phyloP scores from a whole-genome alignment of 2,113 vertebrate species.

The Nibea coibor region DNA sequence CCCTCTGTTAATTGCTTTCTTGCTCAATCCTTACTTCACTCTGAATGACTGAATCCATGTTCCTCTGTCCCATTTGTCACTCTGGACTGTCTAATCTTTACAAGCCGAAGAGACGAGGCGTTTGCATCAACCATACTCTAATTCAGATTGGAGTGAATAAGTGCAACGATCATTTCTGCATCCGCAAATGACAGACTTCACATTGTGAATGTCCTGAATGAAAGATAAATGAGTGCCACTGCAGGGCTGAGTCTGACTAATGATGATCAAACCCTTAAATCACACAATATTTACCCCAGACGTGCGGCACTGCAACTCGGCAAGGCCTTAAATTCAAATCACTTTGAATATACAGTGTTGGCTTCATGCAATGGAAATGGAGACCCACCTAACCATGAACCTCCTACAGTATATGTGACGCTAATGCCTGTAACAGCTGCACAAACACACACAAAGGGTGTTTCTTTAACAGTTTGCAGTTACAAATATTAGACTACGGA shows the following conservation, averaged over 20 bases:
- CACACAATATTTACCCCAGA: background rate
- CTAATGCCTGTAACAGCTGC: background rate
- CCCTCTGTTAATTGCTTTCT: constrained; percentile 11
- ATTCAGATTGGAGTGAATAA: background rate
- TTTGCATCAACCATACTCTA: background rate
- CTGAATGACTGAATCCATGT: background rate
- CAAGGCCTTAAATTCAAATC: background rate
- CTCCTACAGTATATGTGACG: no score
- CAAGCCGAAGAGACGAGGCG: background rate
- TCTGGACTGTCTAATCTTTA: constrained; percentile 31
- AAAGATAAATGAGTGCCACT: background rate
- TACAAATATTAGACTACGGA: background rate
- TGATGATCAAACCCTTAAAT: background rate
- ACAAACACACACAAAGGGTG: background rate
- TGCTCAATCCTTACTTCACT: background rate
- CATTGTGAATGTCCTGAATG: constrained; percentile 3
- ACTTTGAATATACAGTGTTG: background rate
- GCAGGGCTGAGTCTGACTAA: background rate
- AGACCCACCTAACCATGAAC: no score
- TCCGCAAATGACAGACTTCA: constrained; percentile 15
- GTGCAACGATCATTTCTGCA: constrained; percentile 4
- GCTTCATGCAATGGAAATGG: background rate
- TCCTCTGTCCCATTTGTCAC: constrained; percentile 12
- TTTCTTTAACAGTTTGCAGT: constrained; percentile 7
- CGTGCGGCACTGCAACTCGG: background rate